These are phyloP conservation scores for Cairina moschata DNA, from an alignment of 2,113 vertebrate species.

Conservation along the genomic window DNA sequence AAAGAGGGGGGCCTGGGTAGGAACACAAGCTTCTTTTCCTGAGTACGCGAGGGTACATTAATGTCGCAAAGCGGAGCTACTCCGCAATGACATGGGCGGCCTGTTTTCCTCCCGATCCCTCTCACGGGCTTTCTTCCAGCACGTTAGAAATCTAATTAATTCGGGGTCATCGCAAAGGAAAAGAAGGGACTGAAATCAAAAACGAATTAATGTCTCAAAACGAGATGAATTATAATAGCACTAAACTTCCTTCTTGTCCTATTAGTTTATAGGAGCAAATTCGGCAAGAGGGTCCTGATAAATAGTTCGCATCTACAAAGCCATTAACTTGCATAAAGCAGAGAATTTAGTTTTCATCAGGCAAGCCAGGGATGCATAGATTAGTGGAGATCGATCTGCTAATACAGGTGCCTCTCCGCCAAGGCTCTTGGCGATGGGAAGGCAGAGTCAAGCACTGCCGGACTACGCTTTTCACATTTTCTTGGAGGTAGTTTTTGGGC, in stretches of 20 bases:
- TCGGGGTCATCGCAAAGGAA: neutral
- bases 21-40: accelerated
- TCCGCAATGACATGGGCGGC: neutral
- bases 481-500: accelerated
- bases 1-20: neutral
- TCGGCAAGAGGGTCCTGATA: neutral
- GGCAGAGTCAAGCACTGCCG: neutral
- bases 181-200: neutral
- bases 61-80: neutral
- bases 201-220: neutral
- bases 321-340: neutral
- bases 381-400: neutral
- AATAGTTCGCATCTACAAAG: neutral
- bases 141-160: neutral
- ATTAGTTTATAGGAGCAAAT: neutral
- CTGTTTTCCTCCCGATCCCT: neutral
- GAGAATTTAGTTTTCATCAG: neutral
- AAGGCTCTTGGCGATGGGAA: neutral
- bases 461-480: neutral
- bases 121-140: neutral
- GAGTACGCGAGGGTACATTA: accelerated
- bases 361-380: neutral
- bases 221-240: neutral
- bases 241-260: neutral
- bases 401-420: neutral